Evolutionary conservation across 1,140 invertebrate species (phyloP).

Genomic region (Cepaea nemoralis): DNA sequence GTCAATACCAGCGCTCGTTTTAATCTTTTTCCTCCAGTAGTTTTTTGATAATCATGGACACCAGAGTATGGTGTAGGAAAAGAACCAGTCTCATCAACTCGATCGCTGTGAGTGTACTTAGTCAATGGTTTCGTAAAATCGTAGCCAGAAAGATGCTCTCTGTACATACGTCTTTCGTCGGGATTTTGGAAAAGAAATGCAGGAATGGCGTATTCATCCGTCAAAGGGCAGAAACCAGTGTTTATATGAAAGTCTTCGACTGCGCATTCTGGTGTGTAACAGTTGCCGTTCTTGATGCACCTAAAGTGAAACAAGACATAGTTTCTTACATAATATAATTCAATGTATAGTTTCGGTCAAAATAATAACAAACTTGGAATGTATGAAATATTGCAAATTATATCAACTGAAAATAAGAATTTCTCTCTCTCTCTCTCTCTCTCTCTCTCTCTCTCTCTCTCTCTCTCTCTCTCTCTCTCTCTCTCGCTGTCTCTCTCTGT

Average conservation of each 20-base stretch:
- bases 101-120: not conserved
- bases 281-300: slow-evolving; percentile 47
- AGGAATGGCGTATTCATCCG: slow-evolving; percentile 12
- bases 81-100: not conserved
- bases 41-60: too few species aligned
- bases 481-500: too few species aligned
- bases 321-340: too few species aligned
- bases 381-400: too few species aligned
- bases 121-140: not conserved
- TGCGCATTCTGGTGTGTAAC: slow-evolving; percentile 30
- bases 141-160: slow-evolving; percentile 3
- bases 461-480: too few species aligned
- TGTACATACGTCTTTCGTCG: not conserved
- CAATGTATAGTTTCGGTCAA: too few species aligned
- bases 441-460: too few species aligned
- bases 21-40: too few species aligned
- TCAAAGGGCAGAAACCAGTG: slow-evolving; percentile 41
- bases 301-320: slow-evolving; percentile 36
- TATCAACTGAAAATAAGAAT: too few species aligned
- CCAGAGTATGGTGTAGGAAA: not conserved
- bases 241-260: slow-evolving; percentile 40
- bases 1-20: too few species aligned
- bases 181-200: not conserved
- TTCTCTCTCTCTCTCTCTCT: too few species aligned
- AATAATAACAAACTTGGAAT: too few species aligned